phyloP scores from a whole-genome alignment of 2,113 vertebrate species.

The Rhinichthys klamathensis region DNA sequence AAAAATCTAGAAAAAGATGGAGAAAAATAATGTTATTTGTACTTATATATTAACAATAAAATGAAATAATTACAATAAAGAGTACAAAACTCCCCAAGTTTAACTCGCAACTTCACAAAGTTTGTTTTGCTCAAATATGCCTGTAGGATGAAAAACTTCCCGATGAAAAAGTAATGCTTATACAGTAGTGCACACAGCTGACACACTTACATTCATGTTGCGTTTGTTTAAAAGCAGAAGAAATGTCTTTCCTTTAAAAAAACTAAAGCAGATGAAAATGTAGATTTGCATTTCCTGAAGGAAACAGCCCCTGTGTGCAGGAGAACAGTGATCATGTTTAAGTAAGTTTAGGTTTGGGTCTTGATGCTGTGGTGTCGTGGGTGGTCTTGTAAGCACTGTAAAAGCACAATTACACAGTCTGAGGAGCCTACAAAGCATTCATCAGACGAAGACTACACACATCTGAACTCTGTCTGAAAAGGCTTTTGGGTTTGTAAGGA shows the following conservation, averaged over 20 bases:
- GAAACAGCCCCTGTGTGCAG: background rate
- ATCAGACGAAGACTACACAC: constrained; percentile 12
- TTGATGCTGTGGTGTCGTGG: background rate
- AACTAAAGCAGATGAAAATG: background rate
- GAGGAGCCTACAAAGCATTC: background rate
- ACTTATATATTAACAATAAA: background rate
- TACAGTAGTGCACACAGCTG: background rate
- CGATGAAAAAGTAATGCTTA: background rate
- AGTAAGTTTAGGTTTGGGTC: background rate
- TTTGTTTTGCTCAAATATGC: background rate
- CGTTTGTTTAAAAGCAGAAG: background rate
- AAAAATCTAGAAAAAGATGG: background rate
- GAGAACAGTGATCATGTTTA: background rate
- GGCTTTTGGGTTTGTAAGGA: background rate
- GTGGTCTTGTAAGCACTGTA: background rate
- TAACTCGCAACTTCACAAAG: background rate
- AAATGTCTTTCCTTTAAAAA: background rate
- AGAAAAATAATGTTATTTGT: background rate
- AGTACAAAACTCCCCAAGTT: background rate
- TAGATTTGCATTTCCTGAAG: background rate
- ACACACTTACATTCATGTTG: too few species aligned
- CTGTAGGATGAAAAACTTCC: background rate
- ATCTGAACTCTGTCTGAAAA: constrained; percentile 28
- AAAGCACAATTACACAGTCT: constrained; percentile 10
- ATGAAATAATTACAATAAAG: background rate